Percentiles rank a stretch among this genome's conserved stretches.
These are phyloP conservation scores for Acronicta leporina DNA, from an alignment of 2,888 invertebrate species.

Conservation along the genomic window DNA sequence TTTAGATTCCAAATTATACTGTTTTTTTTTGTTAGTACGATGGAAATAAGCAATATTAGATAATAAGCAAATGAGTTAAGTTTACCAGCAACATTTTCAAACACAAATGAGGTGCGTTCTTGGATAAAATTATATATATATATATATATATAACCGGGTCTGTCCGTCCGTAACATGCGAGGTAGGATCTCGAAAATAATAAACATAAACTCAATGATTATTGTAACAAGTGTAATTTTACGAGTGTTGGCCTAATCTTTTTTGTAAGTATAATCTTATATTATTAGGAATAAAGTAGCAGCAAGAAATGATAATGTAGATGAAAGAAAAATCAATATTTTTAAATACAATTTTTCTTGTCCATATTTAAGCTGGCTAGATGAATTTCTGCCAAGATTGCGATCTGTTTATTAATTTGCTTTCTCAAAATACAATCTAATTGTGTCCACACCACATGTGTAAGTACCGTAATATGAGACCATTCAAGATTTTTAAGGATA, in stretches of 20 bases:
- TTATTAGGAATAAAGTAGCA: neutral
- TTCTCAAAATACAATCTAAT: neutral
- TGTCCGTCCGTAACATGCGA: slow-evolving; percentile 17
- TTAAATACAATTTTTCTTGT: neutral
- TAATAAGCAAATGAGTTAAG: slow-evolving; percentile 42
- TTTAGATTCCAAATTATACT: slow-evolving; percentile 22
- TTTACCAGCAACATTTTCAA: slow-evolving; percentile 27
- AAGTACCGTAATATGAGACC: slow-evolving; percentile 1
- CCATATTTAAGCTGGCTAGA: neutral
- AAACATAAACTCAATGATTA: slow-evolving; percentile 11
- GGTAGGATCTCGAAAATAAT: slow-evolving; percentile 10
- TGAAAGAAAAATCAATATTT: neutral
- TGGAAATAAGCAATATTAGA: slow-evolving; percentile 51
- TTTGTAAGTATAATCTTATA: neutral
- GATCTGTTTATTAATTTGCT: neutral
- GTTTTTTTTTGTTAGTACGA: slow-evolving; percentile 31
- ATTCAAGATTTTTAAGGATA: slow-evolving; percentile 3
- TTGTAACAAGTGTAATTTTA: slow-evolving; percentile 25
- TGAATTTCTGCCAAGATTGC: neutral
- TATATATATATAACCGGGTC: slow-evolving; percentile 21
- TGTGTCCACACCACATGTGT: slow-evolving; percentile 16
- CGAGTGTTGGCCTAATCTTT: neutral
- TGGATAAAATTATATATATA: slow-evolving; percentile 25
- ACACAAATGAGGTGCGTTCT: slow-evolving; percentile 19
- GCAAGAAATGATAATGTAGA: too few species aligned